Conservation (phyloP, 2,113 vertebrate genomes). For the Rana temporaria region DNA sequence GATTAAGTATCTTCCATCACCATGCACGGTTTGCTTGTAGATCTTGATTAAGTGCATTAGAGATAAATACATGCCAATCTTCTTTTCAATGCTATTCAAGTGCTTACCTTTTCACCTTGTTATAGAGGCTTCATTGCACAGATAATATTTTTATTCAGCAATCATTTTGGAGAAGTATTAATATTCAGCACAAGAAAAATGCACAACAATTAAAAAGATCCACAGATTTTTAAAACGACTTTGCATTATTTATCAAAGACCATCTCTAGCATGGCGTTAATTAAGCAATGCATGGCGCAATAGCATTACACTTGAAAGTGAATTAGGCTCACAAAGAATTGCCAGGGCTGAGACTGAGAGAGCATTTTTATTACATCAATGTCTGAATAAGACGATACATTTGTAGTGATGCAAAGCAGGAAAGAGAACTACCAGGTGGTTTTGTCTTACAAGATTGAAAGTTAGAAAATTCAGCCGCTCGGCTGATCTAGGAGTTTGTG, state of each 20-base stretch:
- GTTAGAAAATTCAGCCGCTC: not conserved
- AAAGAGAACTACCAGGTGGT: not conserved
- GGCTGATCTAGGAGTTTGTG: slow-evolving; percentile 15
- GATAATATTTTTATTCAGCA: slow-evolving; percentile 42
- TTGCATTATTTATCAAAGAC: slow-evolving; percentile 26
- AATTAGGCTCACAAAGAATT: not conserved
- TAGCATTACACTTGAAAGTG: slow-evolving; percentile 10
- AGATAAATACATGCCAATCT: slow-evolving; percentile 39
- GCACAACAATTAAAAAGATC: not conserved
- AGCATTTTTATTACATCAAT: not conserved
- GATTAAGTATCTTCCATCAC: slow-evolving; percentile 35
- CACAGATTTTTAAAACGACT: slow-evolving; percentile 3
- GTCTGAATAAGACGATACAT: slow-evolving; percentile 15
- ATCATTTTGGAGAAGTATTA: slow-evolving; percentile 9
- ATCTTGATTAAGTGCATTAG: slow-evolving; percentile 50
- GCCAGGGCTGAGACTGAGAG: not conserved
- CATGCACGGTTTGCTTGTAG: slow-evolving; percentile 36
- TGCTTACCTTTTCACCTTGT: slow-evolving; percentile 27
- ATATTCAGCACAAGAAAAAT: slow-evolving; percentile 33
- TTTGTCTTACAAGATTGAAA: not conserved
- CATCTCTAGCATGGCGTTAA: not conserved
- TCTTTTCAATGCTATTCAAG: slow-evolving; percentile 14
- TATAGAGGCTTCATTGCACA: slow-evolving; percentile 14
- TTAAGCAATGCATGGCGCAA: not conserved
- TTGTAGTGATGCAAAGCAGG: not conserved